Base-by-base conservation (phyloP, 2,797 vertebrate species). In the Orientallactaga sibirica region DNA sequence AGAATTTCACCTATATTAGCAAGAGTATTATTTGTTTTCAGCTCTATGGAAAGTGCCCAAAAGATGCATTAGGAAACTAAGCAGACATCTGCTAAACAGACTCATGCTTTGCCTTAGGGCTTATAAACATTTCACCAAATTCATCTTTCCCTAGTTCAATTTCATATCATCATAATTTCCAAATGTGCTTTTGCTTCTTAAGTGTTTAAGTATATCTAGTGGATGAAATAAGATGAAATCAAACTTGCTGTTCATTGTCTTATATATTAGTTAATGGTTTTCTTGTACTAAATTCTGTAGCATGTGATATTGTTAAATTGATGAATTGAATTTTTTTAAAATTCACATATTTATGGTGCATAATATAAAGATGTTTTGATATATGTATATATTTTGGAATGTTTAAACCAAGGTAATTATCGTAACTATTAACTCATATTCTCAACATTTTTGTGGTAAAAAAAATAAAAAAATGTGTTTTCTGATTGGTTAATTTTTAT, bases 1-100 rank as follows among this genome's bases (percentile, higher is more conserved):
- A 86, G 68, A 93, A 94, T 96, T 88, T 91, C 37, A 78, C 16
- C 62, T 88, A 61, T 58, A 75, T 73, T 91, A 78, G 70, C 62
- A 95, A 85, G 78, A 88, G 71, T 83, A 55, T 85, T 95, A 80
- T 77, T 93, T 96, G 68, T 79, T 97, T 97, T 93, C 62, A 77
- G 81, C 67, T 88, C 77, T 93, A 55, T 27, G 79, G 67, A 55
- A 87, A 96, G 92, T 90, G 70, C 62, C 66, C n/a, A 88, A 79
- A 33, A 88, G 82, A 88, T 80, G 62, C 76, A 91, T 92, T 83
- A 93, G 83, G 88, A 92, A 93, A 92, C 81, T 64, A 91, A 66
- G 70, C 15, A 90, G 91, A 71, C 92, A 96, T 92, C 90, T 96
- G 94, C 80, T 77, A 85, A 90, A 89, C 70, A 84, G 83, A 93